Base-by-base conservation (phyloP, 2,888 invertebrate species). In the Eupithecia exiguata region DNA sequence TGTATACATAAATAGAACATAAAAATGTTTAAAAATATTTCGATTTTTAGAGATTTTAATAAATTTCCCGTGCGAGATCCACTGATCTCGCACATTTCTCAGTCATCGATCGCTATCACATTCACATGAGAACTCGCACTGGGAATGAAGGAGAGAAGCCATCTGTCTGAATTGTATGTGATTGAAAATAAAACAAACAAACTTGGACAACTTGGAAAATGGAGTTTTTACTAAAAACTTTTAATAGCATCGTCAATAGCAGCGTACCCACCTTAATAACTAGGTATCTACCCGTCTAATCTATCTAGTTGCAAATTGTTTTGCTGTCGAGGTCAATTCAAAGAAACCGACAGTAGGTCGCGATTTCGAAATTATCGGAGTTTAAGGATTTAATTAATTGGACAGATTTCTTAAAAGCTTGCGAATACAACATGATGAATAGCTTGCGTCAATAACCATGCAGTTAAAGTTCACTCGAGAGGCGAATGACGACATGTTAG, bases 341-440 rank as follows among this genome's bases (percentile, higher is more conserved):
- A 65, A 65, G 18, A 65, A 65, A 36, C 38, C n/a, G 38, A 63
- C 18, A 12, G 63, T 36, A n/a, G 36, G 35, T 65, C 69, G 43
- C 69, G 69, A 75, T 75, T 75, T 70, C 72, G 49, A 71, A 74
- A 69, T 66, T 62, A 66, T 66, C 61, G 46, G 63, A 49, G 16
- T 58, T 18, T 16, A 71, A 70, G 61, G 68, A 62, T 65, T 63
- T 74, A n/a, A 74, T 69, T 69, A 69, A 74, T 69, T 67, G 66
- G 46, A 67, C n/a, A 62, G 74, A 71, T 74, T 74, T 74, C 71
- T 38, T 66, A 69, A 74, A 35, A 65, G 18, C 63, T 65, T 38
- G 63, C 66, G 30, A 58, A 68, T 70, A 68, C 68, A 70, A 53
- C 71, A 69, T 68, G 9, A 9, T 35, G 53, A 18, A 53, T 3